Evolutionary conservation across 2,888 invertebrate species (phyloP), one percentile per base, ranked within the genome.

Genomic region (Acanthosepion lycidas): DNA sequence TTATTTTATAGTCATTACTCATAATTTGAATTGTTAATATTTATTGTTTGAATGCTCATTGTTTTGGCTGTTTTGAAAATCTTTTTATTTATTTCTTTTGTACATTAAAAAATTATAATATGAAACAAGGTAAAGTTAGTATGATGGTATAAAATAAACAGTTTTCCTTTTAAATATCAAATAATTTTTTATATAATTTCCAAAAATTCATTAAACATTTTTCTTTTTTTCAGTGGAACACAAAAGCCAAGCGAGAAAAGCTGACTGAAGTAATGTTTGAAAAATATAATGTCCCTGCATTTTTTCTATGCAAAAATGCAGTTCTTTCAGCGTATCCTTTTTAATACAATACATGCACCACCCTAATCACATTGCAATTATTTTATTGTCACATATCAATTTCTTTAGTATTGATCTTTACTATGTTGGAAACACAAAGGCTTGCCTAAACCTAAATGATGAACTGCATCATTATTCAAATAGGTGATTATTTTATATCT

Each of bases 241-340:
- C 98, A 3, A 98, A 99, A 95, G 98, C 98, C 26, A 99, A 99
- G 96, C 98, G 99, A 42, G 99, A 99, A 98, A 99, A 99, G 97
- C 97, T 99, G 4, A 99, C 99, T 0, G 99, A 99, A 97, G 98
- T 99, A 0, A 98, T 99, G 98, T 99, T 99, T 97, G 99, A 99
- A 97, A 99, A 99, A 97, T 99, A 99, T 97, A 99, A 99, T 97
- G 99, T 97, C 92, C 99, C 99, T 0, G 99, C 99, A 0, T 99
- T 99, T 97, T 99, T 99, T 97, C 98, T 99, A 26, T 99, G 99
- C 0, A 99, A 99, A 98, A 99, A 99, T 97, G 99, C 99, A 0
- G 99, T 99, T 0, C 97, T 99, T 92, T 99, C 99, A 6, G 99
- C 99, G 33, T 98, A 97, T 97, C 97, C 97, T 97, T 97, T 95